These are phyloP conservation scores for Eumerus sabulonum DNA, from an alignment of 2,888 invertebrate genomes.

Conservation along the genomic window DNA sequence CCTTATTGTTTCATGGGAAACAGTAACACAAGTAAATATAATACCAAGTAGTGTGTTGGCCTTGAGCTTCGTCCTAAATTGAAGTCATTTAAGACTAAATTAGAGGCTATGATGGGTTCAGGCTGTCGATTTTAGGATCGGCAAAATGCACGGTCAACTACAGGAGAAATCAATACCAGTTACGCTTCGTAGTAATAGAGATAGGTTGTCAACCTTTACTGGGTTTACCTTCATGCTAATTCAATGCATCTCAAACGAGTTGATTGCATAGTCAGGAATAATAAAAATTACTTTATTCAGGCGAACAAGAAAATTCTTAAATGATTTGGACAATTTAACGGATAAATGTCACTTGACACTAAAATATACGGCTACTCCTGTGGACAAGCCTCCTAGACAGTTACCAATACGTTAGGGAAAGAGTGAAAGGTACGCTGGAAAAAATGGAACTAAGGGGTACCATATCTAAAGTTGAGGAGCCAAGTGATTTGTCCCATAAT, in stretches of 20 bases:
- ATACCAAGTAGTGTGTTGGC: background rate
- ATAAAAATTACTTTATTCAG: background rate
- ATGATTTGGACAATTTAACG: conserved; percentile 30
- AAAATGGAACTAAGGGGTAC: conserved; percentile 53
- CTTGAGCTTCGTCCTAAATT: background rate
- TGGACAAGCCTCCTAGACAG: conserved; percentile 7
- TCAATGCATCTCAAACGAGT: conserved; percentile 35
- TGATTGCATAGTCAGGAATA: background rate
- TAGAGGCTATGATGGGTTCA: conserved; percentile 13
- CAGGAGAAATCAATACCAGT: too few species aligned
- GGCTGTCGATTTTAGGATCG: background rate
- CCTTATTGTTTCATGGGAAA: too few species aligned
- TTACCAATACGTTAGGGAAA: conserved; percentile 60
- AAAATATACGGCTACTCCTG: background rate
- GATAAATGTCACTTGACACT: too few species aligned
- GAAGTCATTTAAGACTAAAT: background rate
- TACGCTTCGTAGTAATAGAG: conserved; percentile 1
- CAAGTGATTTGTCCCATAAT: conserved; percentile 44
- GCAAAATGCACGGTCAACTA: background rate
- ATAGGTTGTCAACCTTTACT: conserved; percentile 1
- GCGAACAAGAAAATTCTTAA: too few species aligned
- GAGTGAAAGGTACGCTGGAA: conserved; percentile 51
- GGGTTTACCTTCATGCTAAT: background rate
- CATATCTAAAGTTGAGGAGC: conserved; percentile 11
- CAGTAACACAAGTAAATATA: conserved; percentile 12